phyloP scores from a whole-genome alignment of 1,140 invertebrate genomes.

The Telenomus remus region DNA sequence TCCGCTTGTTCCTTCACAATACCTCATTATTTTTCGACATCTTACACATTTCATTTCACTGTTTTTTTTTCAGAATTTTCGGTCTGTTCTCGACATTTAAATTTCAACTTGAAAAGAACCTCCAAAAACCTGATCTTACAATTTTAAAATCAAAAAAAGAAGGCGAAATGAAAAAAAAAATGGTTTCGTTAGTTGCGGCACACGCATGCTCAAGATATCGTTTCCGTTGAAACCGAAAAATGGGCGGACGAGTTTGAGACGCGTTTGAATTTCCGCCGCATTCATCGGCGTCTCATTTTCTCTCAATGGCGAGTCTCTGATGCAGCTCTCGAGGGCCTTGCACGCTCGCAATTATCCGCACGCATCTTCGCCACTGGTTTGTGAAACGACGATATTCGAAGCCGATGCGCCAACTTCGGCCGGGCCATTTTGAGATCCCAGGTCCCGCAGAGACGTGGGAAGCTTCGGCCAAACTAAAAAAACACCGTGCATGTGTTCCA shows the following conservation, averaged over 20 bases:
- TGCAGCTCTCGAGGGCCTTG: slow-evolving; percentile 32
- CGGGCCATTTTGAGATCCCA: slow-evolving; percentile 47
- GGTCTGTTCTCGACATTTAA: background rate
- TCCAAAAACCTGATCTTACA: no score
- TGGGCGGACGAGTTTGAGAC: slow-evolving; percentile 45
- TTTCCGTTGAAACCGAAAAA: slow-evolving; percentile 53
- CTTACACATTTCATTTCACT: slow-evolving; percentile 1
- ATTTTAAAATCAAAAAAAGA: no score
- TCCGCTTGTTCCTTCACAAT: slow-evolving; percentile 32
- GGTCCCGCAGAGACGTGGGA: slow-evolving; percentile 58
- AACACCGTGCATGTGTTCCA: slow-evolving; percentile 58
- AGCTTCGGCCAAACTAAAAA: slow-evolving; percentile 54
- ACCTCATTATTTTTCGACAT: background rate
- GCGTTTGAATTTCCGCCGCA: slow-evolving; percentile 55
- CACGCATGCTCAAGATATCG: slow-evolving; percentile 33
- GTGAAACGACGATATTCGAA: slow-evolving; percentile 43
- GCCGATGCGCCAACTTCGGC: slow-evolving; percentile 45
- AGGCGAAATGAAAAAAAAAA: no score
- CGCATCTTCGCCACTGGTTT: slow-evolving; percentile 46
- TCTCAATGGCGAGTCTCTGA: background rate
- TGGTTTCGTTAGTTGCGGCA: slow-evolving; percentile 5
- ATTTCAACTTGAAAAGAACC: no score
- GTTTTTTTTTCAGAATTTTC: background rate
- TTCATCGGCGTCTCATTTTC: slow-evolving; percentile 49
- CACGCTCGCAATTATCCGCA: slow-evolving; percentile 54